Percentiles rank a stretch among this genome's conserved stretches.
phyloP scores from a whole-genome alignment of 2,113 vertebrate species.

The Panurus biarmicus region DNA sequence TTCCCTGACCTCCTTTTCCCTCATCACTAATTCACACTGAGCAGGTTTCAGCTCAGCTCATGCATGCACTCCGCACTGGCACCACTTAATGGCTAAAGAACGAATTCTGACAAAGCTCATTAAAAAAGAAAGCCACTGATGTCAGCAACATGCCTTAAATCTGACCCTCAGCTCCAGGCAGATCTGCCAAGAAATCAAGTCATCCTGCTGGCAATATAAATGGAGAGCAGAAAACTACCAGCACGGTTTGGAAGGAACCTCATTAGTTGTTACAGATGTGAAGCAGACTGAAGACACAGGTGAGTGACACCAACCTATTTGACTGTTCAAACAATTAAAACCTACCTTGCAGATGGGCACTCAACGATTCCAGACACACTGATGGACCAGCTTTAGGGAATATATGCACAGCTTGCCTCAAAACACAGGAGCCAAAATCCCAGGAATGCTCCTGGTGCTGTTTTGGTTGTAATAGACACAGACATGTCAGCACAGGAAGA shows the following conservation, averaged over 20 bases:
- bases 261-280: neutral
- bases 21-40: conserved; percentile 50
- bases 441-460: neutral
- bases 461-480: neutral
- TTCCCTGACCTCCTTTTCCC: conserved; percentile 37
- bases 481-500: conserved; percentile 17
- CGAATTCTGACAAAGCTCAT: conserved; percentile 30
- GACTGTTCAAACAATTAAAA: neutral
- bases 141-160: neutral
- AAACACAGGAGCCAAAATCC: neutral
- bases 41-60: conserved; percentile 24
- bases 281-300: neutral
- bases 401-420: neutral
- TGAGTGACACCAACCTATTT: neutral
- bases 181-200: neutral
- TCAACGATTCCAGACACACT: neutral
- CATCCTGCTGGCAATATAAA: neutral
- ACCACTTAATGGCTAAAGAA: neutral
- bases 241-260: fast-evolving
- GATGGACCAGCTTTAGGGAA: neutral
- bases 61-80: neutral
- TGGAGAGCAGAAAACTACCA: neutral
- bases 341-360: neutral
- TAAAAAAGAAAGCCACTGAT: neutral
- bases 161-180: neutral